Evolutionary conservation across 2,888 invertebrate species (phyloP), one percentile per base, ranked within the genome.

Genomic region (Hoplodrina ambigua): DNA sequence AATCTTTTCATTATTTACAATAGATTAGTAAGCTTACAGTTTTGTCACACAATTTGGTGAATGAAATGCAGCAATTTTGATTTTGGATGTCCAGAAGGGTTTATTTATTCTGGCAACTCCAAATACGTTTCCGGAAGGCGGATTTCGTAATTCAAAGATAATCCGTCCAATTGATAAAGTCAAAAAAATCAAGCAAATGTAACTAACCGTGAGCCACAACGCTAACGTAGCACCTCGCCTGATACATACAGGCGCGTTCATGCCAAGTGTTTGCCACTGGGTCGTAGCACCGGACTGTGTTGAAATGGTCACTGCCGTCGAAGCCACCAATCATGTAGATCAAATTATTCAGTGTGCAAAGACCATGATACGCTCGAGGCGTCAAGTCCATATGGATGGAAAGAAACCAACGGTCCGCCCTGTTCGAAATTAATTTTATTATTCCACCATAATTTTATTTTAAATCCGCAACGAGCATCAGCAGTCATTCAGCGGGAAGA

Each of bases 291-390:
- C 98, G 97, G 46, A 98, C 97, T 2, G 98, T 97, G 88, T 97
- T 97, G 88, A 98, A 97, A 81, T 98, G 97, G 78, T 97, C 97
- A 70, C 96, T 96, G 17, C 98, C 98, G 88, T 98, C 98, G 89
- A 97, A 98, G 1, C 98, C 98, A 6, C 98, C 98, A 79, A 98
- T 97, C 94, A 98, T 97, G 92, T 97, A 97, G 86, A 98, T 97
- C 60, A 97, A 90, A 84, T 97, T 96, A 91, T 97, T 97, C 86
- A 98, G 89, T 44, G 97, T 94, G 93, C 98, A 97, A n/a, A 98
- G 93, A 0, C 97, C 98, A 88, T 98, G 98, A 89, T 98, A 98
- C 0, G 98, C 98, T 55, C 98, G 96, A 2, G 97, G 97, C 0
- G 97, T 96, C 0, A 96, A 92, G 86, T 97, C 97, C 88, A 97